These are phyloP conservation scores for Camponotus pennsylvanicus DNA, from an alignment of 1,140 invertebrate genomes.

Conservation along the genomic window DNA sequence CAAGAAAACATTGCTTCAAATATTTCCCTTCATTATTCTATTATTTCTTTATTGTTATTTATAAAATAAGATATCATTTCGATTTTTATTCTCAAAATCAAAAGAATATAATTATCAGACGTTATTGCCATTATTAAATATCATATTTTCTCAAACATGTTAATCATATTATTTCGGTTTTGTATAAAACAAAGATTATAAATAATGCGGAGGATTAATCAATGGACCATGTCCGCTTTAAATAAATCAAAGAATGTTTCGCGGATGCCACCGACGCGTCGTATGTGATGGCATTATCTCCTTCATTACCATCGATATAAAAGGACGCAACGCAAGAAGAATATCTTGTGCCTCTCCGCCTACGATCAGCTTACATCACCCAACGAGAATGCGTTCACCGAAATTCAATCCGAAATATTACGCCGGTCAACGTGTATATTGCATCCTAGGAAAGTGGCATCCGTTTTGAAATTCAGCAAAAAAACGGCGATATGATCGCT, in stretches of 20 bases:
- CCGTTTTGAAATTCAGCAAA: too few relatives aligned
- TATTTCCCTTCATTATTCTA: too few relatives aligned
- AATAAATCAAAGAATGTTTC: neutral
- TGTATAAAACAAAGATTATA: neutral
- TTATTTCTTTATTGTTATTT: too few relatives aligned
- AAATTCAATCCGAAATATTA: constrained; percentile 50
- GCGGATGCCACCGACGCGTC: constrained; percentile 25
- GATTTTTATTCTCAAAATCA: neutral
- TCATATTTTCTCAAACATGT: neutral
- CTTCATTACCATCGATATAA: constrained; percentile 63
- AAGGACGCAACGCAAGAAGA: neutral
- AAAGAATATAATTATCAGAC: constrained; percentile 8
- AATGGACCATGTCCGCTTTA: neutral
- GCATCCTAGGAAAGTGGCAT: neutral
- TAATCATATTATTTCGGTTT: neutral
- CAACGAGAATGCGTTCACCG: neutral
- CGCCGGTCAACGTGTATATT: neutral
- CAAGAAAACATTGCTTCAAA: too few relatives aligned
- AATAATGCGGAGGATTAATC: constrained; percentile 13
- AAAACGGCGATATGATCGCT: neutral
- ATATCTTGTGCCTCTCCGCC: constrained; percentile 22
- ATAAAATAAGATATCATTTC: neutral
- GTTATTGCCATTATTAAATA: neutral
- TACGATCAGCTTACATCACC: constrained; percentile 28
- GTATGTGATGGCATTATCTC: constrained; percentile 56